A percentile compares a stretch with the other conserved stretches of the same genome.
phyloP scores from a whole-genome alignment of 1,140 invertebrate genomes.

The Charaxes varanes region DNA sequence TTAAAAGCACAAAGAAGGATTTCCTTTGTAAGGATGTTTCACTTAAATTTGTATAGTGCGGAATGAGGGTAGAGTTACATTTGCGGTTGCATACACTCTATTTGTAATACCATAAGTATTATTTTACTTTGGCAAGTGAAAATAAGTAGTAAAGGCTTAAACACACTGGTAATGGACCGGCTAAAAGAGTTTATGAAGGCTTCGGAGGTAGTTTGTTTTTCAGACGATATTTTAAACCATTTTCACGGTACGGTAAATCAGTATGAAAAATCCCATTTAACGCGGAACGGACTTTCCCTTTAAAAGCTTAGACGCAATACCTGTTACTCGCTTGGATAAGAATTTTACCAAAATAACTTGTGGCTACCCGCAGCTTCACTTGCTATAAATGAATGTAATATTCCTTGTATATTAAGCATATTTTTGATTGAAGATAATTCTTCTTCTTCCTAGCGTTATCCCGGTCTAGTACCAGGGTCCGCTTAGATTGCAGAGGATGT shows the following conservation, averaged over 20 bases:
- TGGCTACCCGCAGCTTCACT: too few relatives aligned
- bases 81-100: not conserved
- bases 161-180: constrained; percentile 17
- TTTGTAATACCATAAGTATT: not conserved
- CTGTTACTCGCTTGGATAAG: not conserved
- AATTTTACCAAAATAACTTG: too few relatives aligned
- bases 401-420: too few relatives aligned
- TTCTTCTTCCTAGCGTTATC: too few relatives aligned
- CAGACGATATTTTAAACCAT: constrained; percentile 12
- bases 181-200: constrained; percentile 16
- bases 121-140: not conserved
- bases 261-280: constrained; percentile 9
- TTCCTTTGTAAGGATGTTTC: constrained; percentile 16
- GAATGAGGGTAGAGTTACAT: constrained; percentile 10
- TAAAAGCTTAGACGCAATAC: not conserved
- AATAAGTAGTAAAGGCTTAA: not conserved
- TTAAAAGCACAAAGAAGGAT: constrained; percentile 3
- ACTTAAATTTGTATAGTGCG: constrained; percentile 16
- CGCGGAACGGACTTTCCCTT: not conserved
- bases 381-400: too few relatives aligned
- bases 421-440: too few relatives aligned
- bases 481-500: too few relatives aligned
- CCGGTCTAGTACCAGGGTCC: too few relatives aligned
- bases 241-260: constrained; percentile 12
- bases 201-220: constrained; percentile 13